Evolutionary conservation across 2,888 invertebrate species (phyloP).

Genomic region (Dyspetes luteomarginatus): DNA sequence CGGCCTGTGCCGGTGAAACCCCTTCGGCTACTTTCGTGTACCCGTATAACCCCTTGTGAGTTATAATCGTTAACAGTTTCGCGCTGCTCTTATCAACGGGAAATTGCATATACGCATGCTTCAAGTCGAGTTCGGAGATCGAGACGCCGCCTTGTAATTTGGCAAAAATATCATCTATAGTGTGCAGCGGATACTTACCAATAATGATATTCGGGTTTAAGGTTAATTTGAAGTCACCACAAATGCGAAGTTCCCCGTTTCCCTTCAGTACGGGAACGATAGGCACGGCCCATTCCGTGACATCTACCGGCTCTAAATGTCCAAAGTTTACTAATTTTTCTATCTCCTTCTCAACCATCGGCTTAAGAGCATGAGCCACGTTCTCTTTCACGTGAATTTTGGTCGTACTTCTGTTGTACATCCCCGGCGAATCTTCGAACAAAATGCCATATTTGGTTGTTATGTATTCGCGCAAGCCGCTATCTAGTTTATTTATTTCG

Average conservation of each 20-base stretch:
- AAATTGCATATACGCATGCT: slow-evolving; percentile 33
- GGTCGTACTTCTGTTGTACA: slow-evolving; percentile 50
- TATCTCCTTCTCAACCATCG: slow-evolving; percentile 60
- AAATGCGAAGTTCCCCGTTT: slow-evolving; percentile 70
- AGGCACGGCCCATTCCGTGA: slow-evolving; percentile 42
- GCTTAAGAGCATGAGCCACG: slow-evolving; percentile 53
- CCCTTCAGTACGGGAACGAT: slow-evolving; percentile 48
- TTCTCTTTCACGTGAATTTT: slow-evolving; percentile 57
- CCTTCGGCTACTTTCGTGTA: slow-evolving; percentile 50
- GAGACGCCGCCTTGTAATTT: slow-evolving; percentile 2
- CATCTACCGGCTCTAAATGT: slow-evolving; percentile 62
- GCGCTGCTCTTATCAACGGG: too few relatives aligned
- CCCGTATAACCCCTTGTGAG: slow-evolving; percentile 43
- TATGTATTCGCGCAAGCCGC: not conserved
- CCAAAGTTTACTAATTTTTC: slow-evolving; percentile 57
- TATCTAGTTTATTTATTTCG: slow-evolving; percentile 18
- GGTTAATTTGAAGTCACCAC: slow-evolving; percentile 67
- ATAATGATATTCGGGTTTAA: slow-evolving; percentile 59
- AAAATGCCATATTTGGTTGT: slow-evolving; percentile 20
- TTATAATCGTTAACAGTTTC: slow-evolving; percentile 47
- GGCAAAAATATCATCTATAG: slow-evolving; percentile 2
- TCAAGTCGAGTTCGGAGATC: slow-evolving; percentile 24
- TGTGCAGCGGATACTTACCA: slow-evolving; percentile 31
- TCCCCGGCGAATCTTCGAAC: slow-evolving; percentile 38
- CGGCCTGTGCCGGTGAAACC: slow-evolving; percentile 71